Conservation (phyloP, 2,797 vertebrate species). For the Pseudochirops corinnae region DNA sequence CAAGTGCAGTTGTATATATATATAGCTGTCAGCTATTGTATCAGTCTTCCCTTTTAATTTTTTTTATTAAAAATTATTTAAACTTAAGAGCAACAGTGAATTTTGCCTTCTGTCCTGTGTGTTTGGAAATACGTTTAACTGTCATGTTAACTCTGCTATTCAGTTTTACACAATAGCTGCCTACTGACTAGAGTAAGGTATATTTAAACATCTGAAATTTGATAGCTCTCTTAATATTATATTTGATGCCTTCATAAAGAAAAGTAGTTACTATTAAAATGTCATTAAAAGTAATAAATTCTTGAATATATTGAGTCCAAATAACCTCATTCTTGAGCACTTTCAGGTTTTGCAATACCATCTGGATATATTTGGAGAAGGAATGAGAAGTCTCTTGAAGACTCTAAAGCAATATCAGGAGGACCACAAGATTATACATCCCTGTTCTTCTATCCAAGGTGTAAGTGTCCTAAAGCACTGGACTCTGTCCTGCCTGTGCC, state of each 20-base stretch:
- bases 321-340: conserved; percentile 75
- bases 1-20: too few relatives aligned
- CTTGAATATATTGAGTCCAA: conserved; percentile 64
- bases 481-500: background rate
- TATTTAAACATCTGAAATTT: conserved; percentile 66
- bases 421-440: rapidly evolving
- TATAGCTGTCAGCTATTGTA: background rate
- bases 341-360: conserved; percentile 47
- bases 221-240: conserved; percentile 69
- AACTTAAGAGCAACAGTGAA: conserved; percentile 18
- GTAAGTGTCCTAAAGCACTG: conserved; percentile 79
- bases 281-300: conserved; percentile 76
- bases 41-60: background rate
- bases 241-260: conserved; percentile 73
- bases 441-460: conserved; percentile 82
- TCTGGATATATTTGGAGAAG: background rate
- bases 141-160: conserved; percentile 62
- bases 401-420: background rate
- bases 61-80: conserved; percentile 30
- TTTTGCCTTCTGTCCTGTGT: conserved; percentile 63
- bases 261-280: conserved; percentile 71
- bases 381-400: background rate
- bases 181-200: conserved; percentile 59
- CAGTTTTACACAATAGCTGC: conserved; percentile 65
- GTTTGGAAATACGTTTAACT: conserved; percentile 64